Evolutionary conservation across 2,888 invertebrate species (phyloP), one percentile per base, ranked within the genome.

Genomic region (Opisthograptis luteolata): DNA sequence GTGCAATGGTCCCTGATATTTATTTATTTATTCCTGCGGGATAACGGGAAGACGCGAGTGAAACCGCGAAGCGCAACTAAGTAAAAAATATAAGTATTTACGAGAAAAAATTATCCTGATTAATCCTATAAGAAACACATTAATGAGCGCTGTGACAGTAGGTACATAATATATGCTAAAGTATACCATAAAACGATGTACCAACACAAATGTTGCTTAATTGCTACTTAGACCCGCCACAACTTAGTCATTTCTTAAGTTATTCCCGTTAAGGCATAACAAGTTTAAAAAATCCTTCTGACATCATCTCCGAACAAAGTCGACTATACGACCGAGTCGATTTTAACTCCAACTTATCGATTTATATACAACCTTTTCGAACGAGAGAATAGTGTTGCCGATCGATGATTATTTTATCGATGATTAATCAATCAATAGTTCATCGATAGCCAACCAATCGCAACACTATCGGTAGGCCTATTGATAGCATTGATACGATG

Each of bases 221-320:
- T 48, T 37, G 31, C 42, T 34, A 20, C 31, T 43, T 13, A 32
- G 30, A 47, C 22, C 9, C 10, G 34, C 30, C 14, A 35, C 17
- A 44, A 41, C 28, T 49, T 50, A 39, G 32, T 34, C 37, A 39
- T 62, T 60, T 63, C 45, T 66, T 65, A 64, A 60, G 59, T 64
- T 41, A 36, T 45, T 75, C 76, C 82, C 79, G 79, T 79, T 80
- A 80, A 63, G 70, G 73, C 61, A 58, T 46, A 72, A 73, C 74
- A 45, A 64, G 75, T 71, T 75, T 70, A 67, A 64, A n/a, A 70
- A 76, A 77, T 75, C 76, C 80, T 64, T 66, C 74, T 83, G 81
- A 84, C 83, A 80, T 82, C 83, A 83, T 70, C 76, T 65, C 64
- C 44, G 55, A 50, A 55, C 49, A 64, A 64, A 53, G 68, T 50